Conservation (phyloP, 2,113 vertebrate species). For the human region GRCh38 chr6:68707501-68708000, state of each 20-base stretch:
- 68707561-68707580: not conserved
- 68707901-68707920: not conserved
- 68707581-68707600: not conserved
- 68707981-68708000: not conserved
- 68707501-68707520: not conserved
- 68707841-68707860: too few species aligned
- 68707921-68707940: not conserved
- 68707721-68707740: not conserved
- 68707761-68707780: not conserved
- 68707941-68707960: not conserved
- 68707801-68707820: too few species aligned
- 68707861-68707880: not conserved
- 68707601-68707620: not conserved
- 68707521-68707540: not conserved
- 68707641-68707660: not conserved
- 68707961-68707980: not conserved
- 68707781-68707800: not conserved
- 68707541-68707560: not conserved
- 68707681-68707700: not conserved
- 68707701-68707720: not conserved
- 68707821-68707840: not conserved
- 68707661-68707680: not conserved
- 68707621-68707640: conserved; percentile 23
- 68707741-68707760: not conserved
- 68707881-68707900: not conserved